Percentiles rank a stretch among this genome's conserved stretches.
Evolutionary conservation across 1,140 invertebrate species (phyloP).

Genomic region (Drosophila chauvacae): DNA sequence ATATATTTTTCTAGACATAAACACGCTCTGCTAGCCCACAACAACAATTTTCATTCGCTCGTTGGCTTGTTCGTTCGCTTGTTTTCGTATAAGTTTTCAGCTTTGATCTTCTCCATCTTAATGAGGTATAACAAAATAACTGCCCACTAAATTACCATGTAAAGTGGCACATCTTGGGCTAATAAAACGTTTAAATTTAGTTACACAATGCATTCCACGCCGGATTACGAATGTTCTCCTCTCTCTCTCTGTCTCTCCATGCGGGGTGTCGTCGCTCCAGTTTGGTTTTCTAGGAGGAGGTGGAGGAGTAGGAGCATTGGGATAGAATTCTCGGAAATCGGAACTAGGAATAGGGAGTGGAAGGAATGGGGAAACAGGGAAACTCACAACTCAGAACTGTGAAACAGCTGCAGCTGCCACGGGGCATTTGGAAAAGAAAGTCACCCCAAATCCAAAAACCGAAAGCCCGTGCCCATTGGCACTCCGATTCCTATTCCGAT

Average conservation of each 20-base stretch:
- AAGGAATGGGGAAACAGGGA: slow-evolving; percentile 8
- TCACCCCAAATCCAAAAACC: slow-evolving; percentile 54
- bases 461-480: slow-evolving; percentile 20
- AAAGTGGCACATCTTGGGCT: slow-evolving; percentile 46
- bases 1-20: slow-evolving; percentile 20
- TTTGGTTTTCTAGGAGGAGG: slow-evolving; percentile 10
- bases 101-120: slow-evolving; percentile 39
- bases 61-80: neutral
- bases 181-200: slow-evolving; percentile 54
- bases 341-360: slow-evolving; percentile 14
- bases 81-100: slow-evolving; percentile 24
- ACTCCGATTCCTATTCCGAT: slow-evolving; percentile 37
- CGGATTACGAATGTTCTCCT: slow-evolving; percentile 27
- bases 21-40: neutral
- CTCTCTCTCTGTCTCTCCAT: neutral
- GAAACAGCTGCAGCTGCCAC: slow-evolving; percentile 53
- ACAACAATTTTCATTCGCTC: slow-evolving; percentile 2
- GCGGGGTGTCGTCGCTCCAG: slow-evolving; percentile 38
- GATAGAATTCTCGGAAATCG: slow-evolving; percentile 33
- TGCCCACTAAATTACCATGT: slow-evolving; percentile 45
- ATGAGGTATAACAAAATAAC: slow-evolving; percentile 46
- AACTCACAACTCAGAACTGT: slow-evolving; percentile 16
- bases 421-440: slow-evolving; percentile 71
- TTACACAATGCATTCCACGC: slow-evolving; percentile 46
- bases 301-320: slow-evolving; percentile 3